Evolutionary conservation across 2,888 invertebrate genomes (phyloP).

Genomic region (Mythimna impura): DNA sequence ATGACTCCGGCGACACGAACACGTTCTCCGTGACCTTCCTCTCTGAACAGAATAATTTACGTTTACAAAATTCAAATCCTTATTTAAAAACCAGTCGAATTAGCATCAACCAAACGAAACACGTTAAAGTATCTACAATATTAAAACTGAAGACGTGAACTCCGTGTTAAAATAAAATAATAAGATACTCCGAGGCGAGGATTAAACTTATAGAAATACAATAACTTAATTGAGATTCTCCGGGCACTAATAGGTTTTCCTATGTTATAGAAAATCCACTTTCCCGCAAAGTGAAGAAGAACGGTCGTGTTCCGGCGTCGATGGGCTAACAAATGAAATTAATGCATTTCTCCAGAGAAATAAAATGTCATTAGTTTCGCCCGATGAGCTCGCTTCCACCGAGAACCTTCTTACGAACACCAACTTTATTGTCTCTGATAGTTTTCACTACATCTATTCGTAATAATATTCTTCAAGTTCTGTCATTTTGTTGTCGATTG

Average conservation of each 20-base stretch:
- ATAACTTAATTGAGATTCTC: constrained; percentile 70
- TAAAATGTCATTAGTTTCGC: constrained; percentile 89
- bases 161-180: constrained; percentile 39
- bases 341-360: constrained; percentile 89
- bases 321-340: constrained; percentile 89
- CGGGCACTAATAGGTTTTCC: constrained; percentile 79
- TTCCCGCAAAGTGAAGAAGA: constrained; percentile 76
- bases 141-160: constrained; percentile 18
- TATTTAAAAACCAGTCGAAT: not conserved
- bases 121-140: constrained; percentile 11
- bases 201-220: constrained; percentile 62
- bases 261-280: constrained; percentile 83
- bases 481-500: constrained; percentile 42
- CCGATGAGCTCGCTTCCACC: constrained; percentile 81
- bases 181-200: constrained; percentile 43
- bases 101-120: not conserved
- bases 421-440: constrained; percentile 75
- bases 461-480: constrained; percentile 45
- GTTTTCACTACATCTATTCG: constrained; percentile 52
- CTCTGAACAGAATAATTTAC: constrained; percentile 19
- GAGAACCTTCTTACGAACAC: constrained; percentile 75
- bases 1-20: constrained; percentile 13
- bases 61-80: constrained; percentile 13
- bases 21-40: not conserved
- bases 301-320: constrained; percentile 81